Conservation (phyloP, 92 coral and sea anemone genomes). For the Hydrozoanthus gracilis region DNA sequence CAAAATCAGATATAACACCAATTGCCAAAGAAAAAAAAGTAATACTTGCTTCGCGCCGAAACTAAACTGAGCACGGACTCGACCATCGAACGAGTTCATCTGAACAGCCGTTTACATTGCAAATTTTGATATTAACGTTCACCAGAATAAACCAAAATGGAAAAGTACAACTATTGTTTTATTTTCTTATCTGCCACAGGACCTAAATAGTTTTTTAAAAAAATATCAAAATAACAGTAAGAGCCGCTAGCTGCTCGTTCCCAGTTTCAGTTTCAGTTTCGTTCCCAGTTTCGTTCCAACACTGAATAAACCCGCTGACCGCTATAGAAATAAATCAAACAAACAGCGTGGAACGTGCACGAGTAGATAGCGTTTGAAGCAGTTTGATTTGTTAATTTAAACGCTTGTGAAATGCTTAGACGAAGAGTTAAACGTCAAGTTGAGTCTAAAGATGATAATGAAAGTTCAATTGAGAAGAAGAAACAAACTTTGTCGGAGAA, state of each 20-base stretch:
- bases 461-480: constrained; percentile 39
- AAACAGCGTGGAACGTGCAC: not conserved
- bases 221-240: too few relatives aligned
- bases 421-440: constrained; percentile 71
- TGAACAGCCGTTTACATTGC: not conserved
- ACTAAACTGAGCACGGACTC: too few relatives aligned
- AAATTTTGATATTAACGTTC: not conserved
- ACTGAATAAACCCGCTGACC: constrained; percentile 29
- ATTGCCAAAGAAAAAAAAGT: too few relatives aligned
- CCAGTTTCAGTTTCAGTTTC: constrained; percentile 18
- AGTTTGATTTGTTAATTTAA: not conserved
- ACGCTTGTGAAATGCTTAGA: constrained; percentile 67
- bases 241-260: not conserved
- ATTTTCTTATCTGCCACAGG: not conserved
- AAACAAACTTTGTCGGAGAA: constrained; percentile 45
- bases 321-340: not conserved
- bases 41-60: too few relatives aligned
- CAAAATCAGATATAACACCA: too few relatives aligned
- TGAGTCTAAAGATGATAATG: constrained; percentile 48
- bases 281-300: constrained; percentile 10
- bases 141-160: not conserved
- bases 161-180: not conserved
- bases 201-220: not conserved
- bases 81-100: too few relatives aligned
- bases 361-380: not conserved